Conservation (phyloP, 2,113 vertebrate species). For the Odocoileus virginianus region DNA sequence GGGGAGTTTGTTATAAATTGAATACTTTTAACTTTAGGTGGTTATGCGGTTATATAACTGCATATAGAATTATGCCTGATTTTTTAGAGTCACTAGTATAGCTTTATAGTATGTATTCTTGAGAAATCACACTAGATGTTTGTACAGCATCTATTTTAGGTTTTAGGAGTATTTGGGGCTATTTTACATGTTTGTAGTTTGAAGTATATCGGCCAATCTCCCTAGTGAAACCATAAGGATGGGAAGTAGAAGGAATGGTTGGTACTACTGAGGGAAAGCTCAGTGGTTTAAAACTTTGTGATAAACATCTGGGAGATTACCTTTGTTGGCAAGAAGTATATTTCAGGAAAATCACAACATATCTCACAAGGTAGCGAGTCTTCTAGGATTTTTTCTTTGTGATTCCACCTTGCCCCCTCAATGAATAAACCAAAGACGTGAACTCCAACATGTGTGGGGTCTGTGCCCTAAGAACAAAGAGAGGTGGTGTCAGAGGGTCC, state of each 20-base stretch:
- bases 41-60: not conserved
- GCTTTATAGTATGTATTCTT: not conserved
- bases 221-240: not conserved
- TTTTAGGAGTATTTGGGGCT: not conserved
- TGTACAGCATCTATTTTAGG: not conserved
- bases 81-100: not conserved
- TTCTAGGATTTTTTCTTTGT: conserved; percentile 25
- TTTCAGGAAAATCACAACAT: conserved; percentile 67
- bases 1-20: not conserved
- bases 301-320: not conserved
- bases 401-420: conserved; percentile 72
- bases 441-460: conserved; percentile 22
- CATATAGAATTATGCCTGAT: not conserved
- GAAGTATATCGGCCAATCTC: not conserved
- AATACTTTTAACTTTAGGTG: not conserved
- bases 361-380: conserved; percentile 59
- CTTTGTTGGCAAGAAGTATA: conserved; percentile 68
- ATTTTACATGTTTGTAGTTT: not conserved
- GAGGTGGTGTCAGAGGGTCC: not conserved
- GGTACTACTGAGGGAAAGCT: not conserved
- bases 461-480: conserved; percentile 10
- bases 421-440: conserved; percentile 70
- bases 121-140: not conserved
- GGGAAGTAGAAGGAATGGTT: accelerated
- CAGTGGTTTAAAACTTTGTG: accelerated